These are phyloP conservation scores for Papilio demoleus DNA, from an alignment of 2,888 invertebrate species.

Conservation along the genomic window DNA sequence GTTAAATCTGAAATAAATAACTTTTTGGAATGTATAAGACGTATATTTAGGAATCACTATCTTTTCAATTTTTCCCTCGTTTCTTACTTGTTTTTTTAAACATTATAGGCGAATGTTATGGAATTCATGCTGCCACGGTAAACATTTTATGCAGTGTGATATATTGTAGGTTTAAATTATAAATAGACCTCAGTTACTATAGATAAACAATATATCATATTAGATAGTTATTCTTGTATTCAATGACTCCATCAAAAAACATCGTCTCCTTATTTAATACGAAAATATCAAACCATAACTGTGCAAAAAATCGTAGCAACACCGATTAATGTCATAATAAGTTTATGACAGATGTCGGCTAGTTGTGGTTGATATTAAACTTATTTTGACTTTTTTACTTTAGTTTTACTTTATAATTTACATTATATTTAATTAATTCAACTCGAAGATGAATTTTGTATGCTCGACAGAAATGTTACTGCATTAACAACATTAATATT, in stretches of 20 bases:
- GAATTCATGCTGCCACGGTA: background rate
- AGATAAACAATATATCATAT: background rate
- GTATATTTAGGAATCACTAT: background rate
- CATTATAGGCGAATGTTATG: background rate
- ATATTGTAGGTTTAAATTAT: background rate
- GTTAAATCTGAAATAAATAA: background rate
- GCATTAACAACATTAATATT: constrained; percentile 7
- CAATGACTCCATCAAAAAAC: no score
- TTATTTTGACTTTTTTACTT: no score
- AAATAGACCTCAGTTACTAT: background rate
- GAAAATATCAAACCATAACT: no score
- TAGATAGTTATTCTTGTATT: no score
- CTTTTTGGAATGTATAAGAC: background rate
- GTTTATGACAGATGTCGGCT: background rate
- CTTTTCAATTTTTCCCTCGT: constrained; percentile 23
- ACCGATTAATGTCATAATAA: constrained; percentile 3
- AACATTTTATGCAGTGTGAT: background rate
- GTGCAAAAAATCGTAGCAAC: constrained; percentile 3
- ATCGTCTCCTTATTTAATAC: no score
- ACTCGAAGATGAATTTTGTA: background rate
- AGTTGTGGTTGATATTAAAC: no score
- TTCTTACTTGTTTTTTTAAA: background rate
- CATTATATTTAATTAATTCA: background rate
- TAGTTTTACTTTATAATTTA: background rate
- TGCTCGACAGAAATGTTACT: background rate